Conservation (phyloP, 2,888 invertebrate species). For the Ariolimax columbianus region DNA sequence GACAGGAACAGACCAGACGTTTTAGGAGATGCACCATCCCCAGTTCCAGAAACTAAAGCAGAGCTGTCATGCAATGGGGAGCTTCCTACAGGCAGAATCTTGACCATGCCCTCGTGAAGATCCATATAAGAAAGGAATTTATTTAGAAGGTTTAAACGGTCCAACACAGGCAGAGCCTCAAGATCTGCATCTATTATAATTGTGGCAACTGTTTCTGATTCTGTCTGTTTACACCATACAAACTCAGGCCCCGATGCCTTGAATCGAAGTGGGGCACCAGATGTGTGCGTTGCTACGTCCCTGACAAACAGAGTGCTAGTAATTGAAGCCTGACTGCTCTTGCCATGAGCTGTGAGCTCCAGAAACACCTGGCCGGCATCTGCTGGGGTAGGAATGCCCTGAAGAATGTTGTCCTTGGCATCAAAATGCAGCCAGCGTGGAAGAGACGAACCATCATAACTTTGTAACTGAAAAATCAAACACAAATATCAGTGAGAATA, state of each 20-base stretch:
- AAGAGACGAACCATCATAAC: slow-evolving; percentile 65
- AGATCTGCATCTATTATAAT: slow-evolving; percentile 85
- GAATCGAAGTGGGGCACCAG: slow-evolving; percentile 51
- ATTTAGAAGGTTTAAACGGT: slow-evolving; percentile 81
- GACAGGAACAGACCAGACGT: slow-evolving; percentile 68
- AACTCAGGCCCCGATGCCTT: slow-evolving; percentile 58
- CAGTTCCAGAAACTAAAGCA: slow-evolving; percentile 76
- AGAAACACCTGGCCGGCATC: slow-evolving; percentile 84
- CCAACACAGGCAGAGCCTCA: slow-evolving; percentile 79
- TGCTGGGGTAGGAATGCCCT: slow-evolving; percentile 84
- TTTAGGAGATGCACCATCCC: slow-evolving; percentile 69
- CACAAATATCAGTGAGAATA: background rate
- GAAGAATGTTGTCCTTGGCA: slow-evolving; percentile 84
- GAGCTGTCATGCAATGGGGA: slow-evolving; percentile 72
- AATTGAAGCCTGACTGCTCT: slow-evolving; percentile 81
- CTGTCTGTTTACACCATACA: slow-evolving; percentile 77
- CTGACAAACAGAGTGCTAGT: slow-evolving; percentile 85
- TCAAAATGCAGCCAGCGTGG: slow-evolving; percentile 83
- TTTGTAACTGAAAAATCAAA: slow-evolving; percentile 62
- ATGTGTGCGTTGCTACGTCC: slow-evolving; percentile 48
- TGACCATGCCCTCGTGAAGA: slow-evolving; percentile 70
- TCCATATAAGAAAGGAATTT: slow-evolving; percentile 69
- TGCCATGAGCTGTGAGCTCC: slow-evolving; percentile 74
- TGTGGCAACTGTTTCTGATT: slow-evolving; percentile 83
- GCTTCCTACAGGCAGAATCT: slow-evolving; percentile 69